Conservation (phyloP, 2,888 invertebrate species). For the Lasioglossum pauxillum region DNA sequence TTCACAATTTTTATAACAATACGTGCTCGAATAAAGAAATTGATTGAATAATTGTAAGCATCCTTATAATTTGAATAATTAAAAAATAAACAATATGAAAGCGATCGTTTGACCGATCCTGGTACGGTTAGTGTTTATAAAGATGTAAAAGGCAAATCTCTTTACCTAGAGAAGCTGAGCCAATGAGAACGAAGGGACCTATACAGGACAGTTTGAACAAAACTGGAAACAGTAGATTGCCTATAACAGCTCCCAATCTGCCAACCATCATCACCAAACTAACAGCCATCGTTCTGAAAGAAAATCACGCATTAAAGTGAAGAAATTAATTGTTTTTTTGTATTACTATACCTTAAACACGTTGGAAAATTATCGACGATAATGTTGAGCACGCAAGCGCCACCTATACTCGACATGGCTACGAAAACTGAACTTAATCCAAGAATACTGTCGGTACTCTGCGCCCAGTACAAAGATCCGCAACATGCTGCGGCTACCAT, state of each 20-base stretch:
- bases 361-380: slow-evolving; percentile 83
- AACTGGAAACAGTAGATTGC: slow-evolving; percentile 90
- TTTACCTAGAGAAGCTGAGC: slow-evolving; percentile 87
- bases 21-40: too few relatives aligned
- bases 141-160: too few relatives aligned
- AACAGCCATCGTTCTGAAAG: slow-evolving; percentile 89
- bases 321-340: not conserved
- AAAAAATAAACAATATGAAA: too few relatives aligned
- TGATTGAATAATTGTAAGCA: too few relatives aligned
- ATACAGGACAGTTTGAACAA: slow-evolving; percentile 89
- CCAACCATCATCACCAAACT: slow-evolving; percentile 90
- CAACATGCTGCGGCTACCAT: slow-evolving; percentile 80
- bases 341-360: slow-evolving; percentile 74
- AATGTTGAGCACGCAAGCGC: slow-evolving; percentile 85
- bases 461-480: slow-evolving; percentile 81
- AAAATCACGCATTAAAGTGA: not conserved
- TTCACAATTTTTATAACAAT: too few relatives aligned
- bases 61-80: too few relatives aligned
- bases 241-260: slow-evolving; percentile 89
- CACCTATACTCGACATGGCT: slow-evolving; percentile 84
- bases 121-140: slow-evolving; percentile 75
- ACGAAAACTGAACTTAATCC: slow-evolving; percentile 81
- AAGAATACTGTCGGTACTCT: slow-evolving; percentile 77
- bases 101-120: too few relatives aligned
- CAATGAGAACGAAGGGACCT: slow-evolving; percentile 90